Evolutionary conservation across 2,888 invertebrate genomes (phyloP), one percentile per base, ranked within the genome.

Genomic region (Drosophila kuntzei): DNA sequence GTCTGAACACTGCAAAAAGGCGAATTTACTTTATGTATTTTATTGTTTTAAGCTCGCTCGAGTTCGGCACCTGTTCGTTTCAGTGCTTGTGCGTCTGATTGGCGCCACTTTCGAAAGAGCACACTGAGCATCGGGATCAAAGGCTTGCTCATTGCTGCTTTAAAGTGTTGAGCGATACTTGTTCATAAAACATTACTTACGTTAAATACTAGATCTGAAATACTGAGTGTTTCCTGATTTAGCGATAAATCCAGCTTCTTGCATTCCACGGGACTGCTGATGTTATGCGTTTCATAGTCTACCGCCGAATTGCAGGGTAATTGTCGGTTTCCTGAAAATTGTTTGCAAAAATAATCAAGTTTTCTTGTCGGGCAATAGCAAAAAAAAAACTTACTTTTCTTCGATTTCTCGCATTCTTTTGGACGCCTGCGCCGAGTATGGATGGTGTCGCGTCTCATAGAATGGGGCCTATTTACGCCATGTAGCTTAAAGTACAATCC

Each of bases 401-500:
- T 90, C 68, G 94, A 93, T 79, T 93, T 93, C 87, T 94, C 95
- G 88, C 95, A 95, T 84, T 95, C 96, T 77, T 97, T 94, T 2
- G 97, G 97, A 81, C 98, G 95, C 83, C 98, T 94, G 92, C 98
- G 96, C 71, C 98, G 94, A 63, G 98, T 98, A 93, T 98, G 98
- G 86, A 99, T 98, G 43, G 98, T 98, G 92, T 98, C 98, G 87
- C 98, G 96, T 85, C 98, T 95, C 98, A 99, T 99, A 64, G 98
- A 97, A 82, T 97, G 95, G 22, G 98, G 98, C 67, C 98, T 94
- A 92, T 97, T 97, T 57, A 98, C 96, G 75, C 97, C 97, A 93
- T 99, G 99, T 81, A 99, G 94, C 93, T 99, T 99, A 93, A 95
- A 99, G 93, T 99, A 99, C 36, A 99, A 94, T 0, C 99, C 99